Evolutionary conservation across 2,113 vertebrate species (phyloP).

Genomic region (Scopus umbretta): DNA sequence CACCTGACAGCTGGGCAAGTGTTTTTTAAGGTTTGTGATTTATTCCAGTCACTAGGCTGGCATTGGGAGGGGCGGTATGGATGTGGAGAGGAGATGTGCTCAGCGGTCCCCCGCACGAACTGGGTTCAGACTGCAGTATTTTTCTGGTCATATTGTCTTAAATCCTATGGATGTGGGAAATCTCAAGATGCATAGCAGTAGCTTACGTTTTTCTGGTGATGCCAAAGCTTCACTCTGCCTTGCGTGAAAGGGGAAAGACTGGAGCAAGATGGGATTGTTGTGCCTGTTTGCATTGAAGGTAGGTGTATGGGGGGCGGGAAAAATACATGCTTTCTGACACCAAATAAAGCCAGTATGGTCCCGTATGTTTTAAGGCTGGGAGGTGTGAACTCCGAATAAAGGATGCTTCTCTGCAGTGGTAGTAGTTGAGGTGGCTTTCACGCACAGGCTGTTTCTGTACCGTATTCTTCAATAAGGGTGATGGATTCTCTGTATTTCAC

Average conservation of each 20-base stretch:
- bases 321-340: background rate
- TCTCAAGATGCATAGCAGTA: background rate
- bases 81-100: background rate
- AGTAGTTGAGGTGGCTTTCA: background rate
- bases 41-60: background rate
- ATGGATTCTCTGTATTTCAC: background rate
- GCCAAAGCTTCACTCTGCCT: background rate
- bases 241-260: background rate
- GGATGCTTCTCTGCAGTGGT: background rate
- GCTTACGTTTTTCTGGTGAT: background rate
- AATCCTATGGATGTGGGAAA: background rate
- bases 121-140: background rate
- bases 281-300: background rate
- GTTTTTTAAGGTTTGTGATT: background rate
- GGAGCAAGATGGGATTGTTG: background rate
- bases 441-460: background rate
- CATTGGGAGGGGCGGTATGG: background rate
- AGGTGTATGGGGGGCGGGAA: background rate
- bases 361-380: no score
- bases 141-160: background rate
- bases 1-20: background rate
- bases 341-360: background rate
- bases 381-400: background rate
- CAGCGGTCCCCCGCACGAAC: accelerated
- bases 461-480: background rate